phyloP scores from a whole-genome alignment of 2,888 invertebrate genomes.

The Mechanitis messenoides region DNA sequence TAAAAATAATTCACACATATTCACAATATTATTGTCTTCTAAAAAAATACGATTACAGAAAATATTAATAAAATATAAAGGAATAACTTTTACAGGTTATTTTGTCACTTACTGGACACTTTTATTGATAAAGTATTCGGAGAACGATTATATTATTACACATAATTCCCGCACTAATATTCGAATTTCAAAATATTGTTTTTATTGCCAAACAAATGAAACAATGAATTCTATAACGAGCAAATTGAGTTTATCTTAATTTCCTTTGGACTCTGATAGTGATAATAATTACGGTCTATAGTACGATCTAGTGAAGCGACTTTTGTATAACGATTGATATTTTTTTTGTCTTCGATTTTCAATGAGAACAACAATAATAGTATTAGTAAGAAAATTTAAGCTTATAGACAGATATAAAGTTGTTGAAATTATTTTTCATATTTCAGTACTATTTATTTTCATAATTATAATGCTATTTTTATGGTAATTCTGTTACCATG shows the following conservation, averaged over 20 bases:
- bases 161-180: background rate
- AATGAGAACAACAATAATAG: no score
- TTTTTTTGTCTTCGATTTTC: background rate
- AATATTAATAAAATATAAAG: background rate
- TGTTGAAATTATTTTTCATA: no score
- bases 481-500: no score
- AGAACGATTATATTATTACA: slow-evolving; percentile 1
- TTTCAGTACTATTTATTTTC: no score
- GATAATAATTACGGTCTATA: slow-evolving; percentile 1
- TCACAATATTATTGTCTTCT: no score
- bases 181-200: background rate
- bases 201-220: background rate
- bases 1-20: no score
- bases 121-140: background rate
- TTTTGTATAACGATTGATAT: background rate
- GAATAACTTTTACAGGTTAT: slow-evolving; percentile 1
- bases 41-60: background rate
- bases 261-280: background rate
- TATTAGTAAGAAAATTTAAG: no score
- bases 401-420: no score
- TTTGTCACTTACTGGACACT: slow-evolving; percentile 2
- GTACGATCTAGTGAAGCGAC: slow-evolving; percentile 7
- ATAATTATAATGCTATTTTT: no score
- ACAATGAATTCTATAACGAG: background rate
- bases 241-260: slow-evolving; percentile 1